Conservation (phyloP, 2,888 invertebrate genomes). For the Campoletis raptor region DNA sequence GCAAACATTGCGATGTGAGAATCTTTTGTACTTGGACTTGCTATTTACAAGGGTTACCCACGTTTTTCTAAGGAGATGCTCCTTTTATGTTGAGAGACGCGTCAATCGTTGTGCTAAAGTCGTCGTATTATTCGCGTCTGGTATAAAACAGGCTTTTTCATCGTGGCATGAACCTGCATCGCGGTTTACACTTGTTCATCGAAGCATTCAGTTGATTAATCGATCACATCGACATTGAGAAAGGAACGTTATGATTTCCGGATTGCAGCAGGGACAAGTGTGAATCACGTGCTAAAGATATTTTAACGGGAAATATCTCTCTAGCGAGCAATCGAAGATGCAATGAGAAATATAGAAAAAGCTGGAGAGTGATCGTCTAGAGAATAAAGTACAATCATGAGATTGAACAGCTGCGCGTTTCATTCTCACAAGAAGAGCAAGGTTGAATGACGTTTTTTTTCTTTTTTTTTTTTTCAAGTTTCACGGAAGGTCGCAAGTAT, state of each 20-base stretch:
- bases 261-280: constrained; percentile 12
- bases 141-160: background rate
- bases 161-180: background rate
- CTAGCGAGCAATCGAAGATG: background rate
- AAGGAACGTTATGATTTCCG: constrained; percentile 1
- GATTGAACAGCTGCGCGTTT: constrained; percentile 51
- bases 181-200: background rate
- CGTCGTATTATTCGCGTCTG: constrained; percentile 28
- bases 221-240: background rate
- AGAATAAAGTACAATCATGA: constrained; percentile 1
- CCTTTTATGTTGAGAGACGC: constrained; percentile 42
- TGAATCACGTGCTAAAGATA: constrained; percentile 39
- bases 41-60: constrained; percentile 40
- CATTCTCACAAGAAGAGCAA: constrained; percentile 2
- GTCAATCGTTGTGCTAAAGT: constrained; percentile 3
- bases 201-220: constrained; percentile 15
- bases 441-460: constrained; percentile 39
- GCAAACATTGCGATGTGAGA: constrained; percentile 27
- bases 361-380: background rate
- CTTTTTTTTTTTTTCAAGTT: background rate
- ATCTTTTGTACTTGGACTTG: constrained; percentile 57
- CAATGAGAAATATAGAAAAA: background rate
- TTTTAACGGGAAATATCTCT: constrained; percentile 11
- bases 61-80: constrained; percentile 49
- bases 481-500: constrained; percentile 46